Evolutionary conservation across 2,888 invertebrate species (phyloP), one percentile per base, ranked within the genome.

Genomic region (Rhogogaster chlorosoma): DNA sequence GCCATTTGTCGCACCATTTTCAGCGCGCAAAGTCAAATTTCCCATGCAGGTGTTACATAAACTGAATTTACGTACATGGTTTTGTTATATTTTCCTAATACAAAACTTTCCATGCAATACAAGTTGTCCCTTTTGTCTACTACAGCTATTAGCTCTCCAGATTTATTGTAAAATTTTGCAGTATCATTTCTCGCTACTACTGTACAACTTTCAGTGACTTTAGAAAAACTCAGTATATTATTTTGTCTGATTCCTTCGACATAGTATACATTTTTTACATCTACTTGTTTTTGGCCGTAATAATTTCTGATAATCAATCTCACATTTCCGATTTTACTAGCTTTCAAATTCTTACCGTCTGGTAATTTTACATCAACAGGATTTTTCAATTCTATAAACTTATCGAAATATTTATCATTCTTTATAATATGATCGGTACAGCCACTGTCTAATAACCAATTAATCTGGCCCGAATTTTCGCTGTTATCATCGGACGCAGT

Each of bases 351-450:
- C 71, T 78, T 80, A 29, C 84, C 84, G 83, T 87, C 86, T 22
- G 78, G 85, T 36, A 88, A 45, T 64, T 86, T 87, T 38, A 88
- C 87, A 78, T 85, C 53, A 6, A 86, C 78, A 0, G 87, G 86
- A 32, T 86, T 85, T 82, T 87, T 85, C 70, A 87, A 85, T n/a
- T 29, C 53, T 18, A 84, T 26, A 83, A 32, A 85, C 4, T 86
- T 73, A 45, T 84, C 75, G 67, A 86, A 86, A 70, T 64, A 86
- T 32, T 67, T 77, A 49, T 86, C 86, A 75, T 38, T 73, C 3
- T 84, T 86, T 12, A 88, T 70, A 29, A 88, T 83, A 49, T 87
- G 87, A 67, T 87, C 86, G 1, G 86, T 86, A 84, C 86, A 86
- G 12, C 87, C 87, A 61, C 86, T 87, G 42, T 87, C 86, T 53